Base-by-base conservation (phyloP, 2,888 invertebrate genomes). In the Torymus texanus region DNA sequence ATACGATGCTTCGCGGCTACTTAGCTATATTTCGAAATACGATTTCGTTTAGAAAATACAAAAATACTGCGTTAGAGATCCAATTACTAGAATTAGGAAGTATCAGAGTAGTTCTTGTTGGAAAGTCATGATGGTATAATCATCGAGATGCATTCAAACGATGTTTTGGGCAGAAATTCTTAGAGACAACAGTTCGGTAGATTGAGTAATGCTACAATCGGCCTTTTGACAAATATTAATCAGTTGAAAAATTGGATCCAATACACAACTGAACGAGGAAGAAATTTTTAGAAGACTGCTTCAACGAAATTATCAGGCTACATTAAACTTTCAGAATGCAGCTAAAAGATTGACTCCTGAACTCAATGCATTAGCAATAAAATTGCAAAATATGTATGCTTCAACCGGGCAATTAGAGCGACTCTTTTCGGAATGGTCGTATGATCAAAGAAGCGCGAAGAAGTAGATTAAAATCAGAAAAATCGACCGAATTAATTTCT, bases 371-470 rank as follows among this genome's bases (percentile, higher is more conserved):
- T 59, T 75, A 5, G 66, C 67, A 21, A n/a, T 50, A 51, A 56
- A 5, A 51, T 59, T 66, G 13, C 13, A 50, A 0, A 59, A 59
- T 29, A 58, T 75, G 1, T 29, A 21, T 0, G 29, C 66, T 16
- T 75, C 50, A 14, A 66, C 75, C 8, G 66, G 50, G 16, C 21
- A 55, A 14, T 41, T 75, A 18, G 50, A 66, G n/a, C 41, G 75
- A 58, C 50, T 75, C 2, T 66, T 75, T 67, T 66, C 59, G 5
- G 58, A 66, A 21, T 75, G 66, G 75, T 24, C 66, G 8, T 66
- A 24, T 16, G 75, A 66, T 5, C 58, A 75, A 13, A n/a, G 50
- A n/a, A 59, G 24, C 50, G 59, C 16, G 16, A 41, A 66, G 75
- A 66, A 75, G 66, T 18, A 18, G 67, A 50, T 18, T 75, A 58